These are phyloP conservation scores for Catharus minimus DNA, from an alignment of 2,113 vertebrate species.

Conservation along the genomic window DNA sequence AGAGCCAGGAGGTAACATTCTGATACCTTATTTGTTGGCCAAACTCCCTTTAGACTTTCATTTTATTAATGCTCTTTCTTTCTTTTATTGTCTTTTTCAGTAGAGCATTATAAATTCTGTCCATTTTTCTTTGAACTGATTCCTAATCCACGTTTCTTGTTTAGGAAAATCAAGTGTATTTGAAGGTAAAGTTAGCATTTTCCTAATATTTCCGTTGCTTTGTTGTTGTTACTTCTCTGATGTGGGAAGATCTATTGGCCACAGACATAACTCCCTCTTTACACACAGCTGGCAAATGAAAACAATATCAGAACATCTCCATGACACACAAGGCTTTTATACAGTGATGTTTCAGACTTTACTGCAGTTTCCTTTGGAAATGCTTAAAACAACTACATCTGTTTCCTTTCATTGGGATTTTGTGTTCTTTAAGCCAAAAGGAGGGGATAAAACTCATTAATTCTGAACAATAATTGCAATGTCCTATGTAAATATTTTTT, in stretches of 20 bases:
- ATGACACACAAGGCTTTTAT: conserved; percentile 59
- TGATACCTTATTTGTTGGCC: conserved; percentile 2
- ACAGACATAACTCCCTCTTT: conserved; percentile 57
- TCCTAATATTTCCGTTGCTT: conserved; percentile 49
- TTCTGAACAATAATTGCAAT: conserved; percentile 66
- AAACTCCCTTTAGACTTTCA: background rate
- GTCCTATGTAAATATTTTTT: conserved; percentile 69
- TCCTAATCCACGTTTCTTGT: conserved; percentile 50
- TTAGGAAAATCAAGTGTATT: conserved; percentile 57
- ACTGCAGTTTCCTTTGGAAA: conserved; percentile 74
- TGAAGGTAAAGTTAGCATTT: conserved; percentile 42
- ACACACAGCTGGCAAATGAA: conserved; percentile 63
- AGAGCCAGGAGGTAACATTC: background rate
- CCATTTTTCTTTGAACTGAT: conserved; percentile 44
- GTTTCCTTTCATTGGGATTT: conserved; percentile 78
- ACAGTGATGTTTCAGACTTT: conserved; percentile 53
- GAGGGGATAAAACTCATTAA: conserved; percentile 71
- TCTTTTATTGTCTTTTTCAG: conserved; percentile 35
- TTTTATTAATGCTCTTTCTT: conserved; percentile 26
- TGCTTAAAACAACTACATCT: conserved; percentile 74
- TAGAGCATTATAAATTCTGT: conserved; percentile 8
- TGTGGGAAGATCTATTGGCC: conserved; percentile 65
- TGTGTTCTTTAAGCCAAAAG: conserved; percentile 71
- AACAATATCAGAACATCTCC: conserved; percentile 65
- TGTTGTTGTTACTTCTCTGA: conserved; percentile 51